Evolutionary conservation across 1,140 invertebrate species (phyloP).

Genomic region (Teleogryllus occipitalis): DNA sequence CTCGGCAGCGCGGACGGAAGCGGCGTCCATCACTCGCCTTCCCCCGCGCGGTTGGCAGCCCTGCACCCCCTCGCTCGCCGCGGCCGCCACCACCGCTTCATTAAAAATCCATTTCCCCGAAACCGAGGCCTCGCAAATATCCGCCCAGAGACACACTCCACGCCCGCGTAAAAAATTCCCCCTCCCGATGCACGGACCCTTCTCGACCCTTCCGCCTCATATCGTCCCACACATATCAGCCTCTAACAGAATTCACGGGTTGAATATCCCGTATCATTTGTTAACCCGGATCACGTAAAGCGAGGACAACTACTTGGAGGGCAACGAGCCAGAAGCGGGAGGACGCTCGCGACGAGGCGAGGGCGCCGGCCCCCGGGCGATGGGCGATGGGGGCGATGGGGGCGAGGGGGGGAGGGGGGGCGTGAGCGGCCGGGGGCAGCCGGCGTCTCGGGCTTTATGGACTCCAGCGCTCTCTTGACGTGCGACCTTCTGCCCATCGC

Average conservation of each 20-base stretch:
- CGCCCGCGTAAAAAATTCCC: neutral
- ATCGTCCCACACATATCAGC: neutral
- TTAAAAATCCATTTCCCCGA: conserved; percentile 4
- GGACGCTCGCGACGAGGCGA: no score
- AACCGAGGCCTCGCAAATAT: neutral
- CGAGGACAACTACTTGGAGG: neutral
- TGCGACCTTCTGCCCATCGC: no score
- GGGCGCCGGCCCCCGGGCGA: no score
- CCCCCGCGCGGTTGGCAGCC: no score
- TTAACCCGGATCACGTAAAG: neutral
- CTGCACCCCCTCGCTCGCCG: neutral
- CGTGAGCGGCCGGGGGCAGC: no score
- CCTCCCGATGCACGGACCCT: neutral
- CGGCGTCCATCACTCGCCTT: neutral
- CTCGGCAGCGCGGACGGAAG: neutral
- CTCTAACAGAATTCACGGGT: neutral
- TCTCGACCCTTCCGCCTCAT: neutral
- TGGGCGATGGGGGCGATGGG: no score
- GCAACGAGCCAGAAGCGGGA: neutral
- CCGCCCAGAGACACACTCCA: neutral
- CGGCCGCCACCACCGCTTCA: neutral
- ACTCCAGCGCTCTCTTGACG: no score
- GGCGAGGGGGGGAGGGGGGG: no score
- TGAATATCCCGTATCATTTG: neutral
- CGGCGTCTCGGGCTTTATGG: no score